These are phyloP conservation scores for Oryctes rhinoceros DNA, from an alignment of 1,140 invertebrate genomes.

Conservation along the genomic window DNA sequence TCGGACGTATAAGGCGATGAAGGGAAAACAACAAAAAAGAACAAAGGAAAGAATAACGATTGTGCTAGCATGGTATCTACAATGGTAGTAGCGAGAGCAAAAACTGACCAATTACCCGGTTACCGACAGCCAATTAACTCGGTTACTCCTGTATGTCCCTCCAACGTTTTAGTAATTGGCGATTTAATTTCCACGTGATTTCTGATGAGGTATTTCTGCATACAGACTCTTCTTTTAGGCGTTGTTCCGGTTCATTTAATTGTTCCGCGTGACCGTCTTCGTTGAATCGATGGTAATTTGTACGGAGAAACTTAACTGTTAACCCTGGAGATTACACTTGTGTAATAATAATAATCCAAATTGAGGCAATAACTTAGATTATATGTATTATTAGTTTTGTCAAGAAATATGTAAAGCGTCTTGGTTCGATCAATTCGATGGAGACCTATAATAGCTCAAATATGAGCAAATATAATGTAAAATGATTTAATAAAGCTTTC, in stretches of 20 bases:
- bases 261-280: not conserved
- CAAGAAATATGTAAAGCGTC: no score
- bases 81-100: not conserved
- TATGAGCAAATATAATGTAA: no score
- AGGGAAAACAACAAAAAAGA: not conserved
- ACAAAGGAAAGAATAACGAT: not conserved
- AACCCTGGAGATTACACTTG: not conserved
- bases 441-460: no score
- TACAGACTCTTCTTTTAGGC: not conserved
- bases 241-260: not conserved
- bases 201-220: not conserved
- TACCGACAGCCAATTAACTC: slow-evolving; percentile 27
- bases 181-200: not conserved
- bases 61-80: not conserved
- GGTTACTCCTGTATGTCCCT: not conserved
- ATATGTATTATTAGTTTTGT: no score
- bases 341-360: no score
- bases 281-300: not conserved
- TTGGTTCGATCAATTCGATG: no score
- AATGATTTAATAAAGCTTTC: no score
- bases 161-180: slow-evolving; percentile 20
- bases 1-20: not conserved
- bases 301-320: not conserved
- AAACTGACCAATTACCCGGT: slow-evolving; percentile 22
- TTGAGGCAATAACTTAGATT: no score